Conservation (phyloP, 2,888 invertebrate genomes). For the Nesidiocoris tenuis region DNA sequence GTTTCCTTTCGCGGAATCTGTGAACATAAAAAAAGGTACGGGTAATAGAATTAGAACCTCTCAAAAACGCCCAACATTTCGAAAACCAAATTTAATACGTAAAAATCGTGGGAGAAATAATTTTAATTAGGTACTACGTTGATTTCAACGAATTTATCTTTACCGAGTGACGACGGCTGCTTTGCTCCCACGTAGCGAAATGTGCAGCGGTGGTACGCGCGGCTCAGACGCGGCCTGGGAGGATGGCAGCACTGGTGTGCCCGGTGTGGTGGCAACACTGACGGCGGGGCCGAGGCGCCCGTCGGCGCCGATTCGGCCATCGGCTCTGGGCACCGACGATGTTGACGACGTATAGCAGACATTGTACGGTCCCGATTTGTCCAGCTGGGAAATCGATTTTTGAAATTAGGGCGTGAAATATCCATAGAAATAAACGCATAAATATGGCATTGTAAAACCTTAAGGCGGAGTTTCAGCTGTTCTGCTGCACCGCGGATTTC, state of each 20-base stretch:
- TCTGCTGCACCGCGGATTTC: slow-evolving; percentile 28
- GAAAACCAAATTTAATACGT: too few species aligned
- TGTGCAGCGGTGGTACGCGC: slow-evolving; percentile 84
- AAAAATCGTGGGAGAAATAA: too few species aligned
- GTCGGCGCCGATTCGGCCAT: too few species aligned
- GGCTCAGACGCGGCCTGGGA: slow-evolving; percentile 60
- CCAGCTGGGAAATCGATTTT: slow-evolving; percentile 10
- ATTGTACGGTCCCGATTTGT: slow-evolving; percentile 37
- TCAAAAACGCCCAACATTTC: too few species aligned
- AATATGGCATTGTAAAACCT: too few species aligned
- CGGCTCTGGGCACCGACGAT: too few species aligned
- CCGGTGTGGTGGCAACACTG: neutral
- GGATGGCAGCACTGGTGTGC: neutral
- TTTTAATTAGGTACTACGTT: neutral
- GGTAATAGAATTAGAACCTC: neutral
- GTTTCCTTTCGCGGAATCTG: slow-evolving; percentile 36
- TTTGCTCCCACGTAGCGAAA: slow-evolving; percentile 79
- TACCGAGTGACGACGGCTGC: slow-evolving; percentile 58
- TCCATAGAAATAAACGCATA: neutral
- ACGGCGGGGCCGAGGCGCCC: neutral
- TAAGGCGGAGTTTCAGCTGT: slow-evolving; percentile 37
- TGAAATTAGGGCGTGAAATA: neutral
- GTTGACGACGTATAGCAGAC: slow-evolving; percentile 32
- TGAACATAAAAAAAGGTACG: neutral
- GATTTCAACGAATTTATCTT: neutral